phyloP scores from a whole-genome alignment of 2,113 vertebrate species.

The Otis tarda region DNA sequence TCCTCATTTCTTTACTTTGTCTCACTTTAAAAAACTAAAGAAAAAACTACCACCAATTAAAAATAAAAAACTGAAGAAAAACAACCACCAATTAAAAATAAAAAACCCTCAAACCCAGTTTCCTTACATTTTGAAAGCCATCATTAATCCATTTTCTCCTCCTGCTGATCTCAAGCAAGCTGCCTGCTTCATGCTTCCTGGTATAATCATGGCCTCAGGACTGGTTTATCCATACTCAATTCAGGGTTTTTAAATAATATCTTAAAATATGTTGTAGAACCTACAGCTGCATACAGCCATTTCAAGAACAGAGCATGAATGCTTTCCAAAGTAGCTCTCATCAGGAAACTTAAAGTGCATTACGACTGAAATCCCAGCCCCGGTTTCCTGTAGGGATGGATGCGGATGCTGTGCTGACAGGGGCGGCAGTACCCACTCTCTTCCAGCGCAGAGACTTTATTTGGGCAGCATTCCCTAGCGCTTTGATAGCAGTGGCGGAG shows the following conservation, averaged over 20 bases:
- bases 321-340: not conserved
- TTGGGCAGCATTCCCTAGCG: not conserved
- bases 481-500: not conserved
- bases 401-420: not conserved
- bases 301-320: not conserved
- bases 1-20: not conserved
- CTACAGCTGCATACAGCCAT: not conserved
- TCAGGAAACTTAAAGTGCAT: not conserved
- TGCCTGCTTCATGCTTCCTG: not conserved
- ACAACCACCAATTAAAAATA: not conserved
- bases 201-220: constrained; percentile 30
- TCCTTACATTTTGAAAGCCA: not conserved
- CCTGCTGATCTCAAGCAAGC: not conserved
- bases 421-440: not conserved
- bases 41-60: not conserved
- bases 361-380: not conserved
- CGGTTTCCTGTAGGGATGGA: not conserved
- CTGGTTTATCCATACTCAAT: constrained; percentile 4
- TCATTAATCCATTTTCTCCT: constrained; percentile 30
- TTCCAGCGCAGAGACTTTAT: not conserved
- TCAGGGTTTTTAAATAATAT: not conserved
- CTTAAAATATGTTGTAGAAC: not conserved
- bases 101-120: not conserved
- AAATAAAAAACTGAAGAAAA: not conserved
- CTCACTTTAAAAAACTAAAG: not conserved